Conservation (phyloP, 2,797 vertebrate genomes). For the Acanthiza pusilla region DNA sequence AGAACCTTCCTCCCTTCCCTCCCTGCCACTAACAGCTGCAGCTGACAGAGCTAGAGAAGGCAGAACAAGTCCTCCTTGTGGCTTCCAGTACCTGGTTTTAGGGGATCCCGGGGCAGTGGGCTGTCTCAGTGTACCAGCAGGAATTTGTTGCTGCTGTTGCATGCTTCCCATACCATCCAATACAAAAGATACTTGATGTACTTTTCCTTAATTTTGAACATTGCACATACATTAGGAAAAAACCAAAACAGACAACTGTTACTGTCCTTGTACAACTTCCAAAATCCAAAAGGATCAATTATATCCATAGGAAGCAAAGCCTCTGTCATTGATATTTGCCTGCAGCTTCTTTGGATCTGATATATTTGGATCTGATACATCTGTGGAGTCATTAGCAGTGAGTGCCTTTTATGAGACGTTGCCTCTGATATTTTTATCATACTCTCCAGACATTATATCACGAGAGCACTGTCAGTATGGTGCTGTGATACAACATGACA, state of each 20-base stretch:
- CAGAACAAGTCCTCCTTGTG: background rate
- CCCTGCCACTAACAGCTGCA: background rate
- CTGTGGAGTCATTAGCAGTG: background rate
- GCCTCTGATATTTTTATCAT: slow-evolving; percentile 17
- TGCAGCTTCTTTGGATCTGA: background rate
- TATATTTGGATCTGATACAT: background rate
- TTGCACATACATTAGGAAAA: background rate
- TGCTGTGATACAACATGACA: background rate
- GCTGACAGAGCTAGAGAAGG: background rate
- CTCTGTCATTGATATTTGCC: background rate
- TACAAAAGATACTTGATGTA: background rate
- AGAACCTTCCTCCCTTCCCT: background rate
- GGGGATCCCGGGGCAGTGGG: background rate
- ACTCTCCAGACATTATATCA: background rate
- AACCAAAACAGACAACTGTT: background rate
- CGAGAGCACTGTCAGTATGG: background rate
- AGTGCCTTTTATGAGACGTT: background rate
- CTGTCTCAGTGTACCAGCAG: background rate
- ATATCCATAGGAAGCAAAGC: background rate
- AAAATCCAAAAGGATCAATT: background rate
- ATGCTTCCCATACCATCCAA: background rate
- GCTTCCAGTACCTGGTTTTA: background rate
- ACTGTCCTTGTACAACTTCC: background rate
- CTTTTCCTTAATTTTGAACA: slow-evolving; percentile 13
- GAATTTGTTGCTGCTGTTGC: background rate